Conservation (phyloP, 2,888 invertebrate species). For the Ichneumoninae sp. region DNA sequence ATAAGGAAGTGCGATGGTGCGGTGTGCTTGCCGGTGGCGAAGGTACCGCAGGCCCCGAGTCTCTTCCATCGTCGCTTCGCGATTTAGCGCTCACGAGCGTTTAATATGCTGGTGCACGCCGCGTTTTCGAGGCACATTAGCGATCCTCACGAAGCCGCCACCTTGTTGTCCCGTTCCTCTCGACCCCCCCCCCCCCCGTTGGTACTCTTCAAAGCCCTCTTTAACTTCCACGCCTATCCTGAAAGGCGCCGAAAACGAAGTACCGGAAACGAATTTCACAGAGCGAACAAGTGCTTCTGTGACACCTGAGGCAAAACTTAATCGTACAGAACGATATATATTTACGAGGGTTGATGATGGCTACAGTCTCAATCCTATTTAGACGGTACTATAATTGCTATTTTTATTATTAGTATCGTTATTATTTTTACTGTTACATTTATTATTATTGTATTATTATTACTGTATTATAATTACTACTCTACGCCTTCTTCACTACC, state of each 20-base stretch:
- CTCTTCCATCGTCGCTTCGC: constrained; percentile 48
- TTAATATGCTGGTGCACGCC: constrained; percentile 81
- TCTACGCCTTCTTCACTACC: too few relatives aligned
- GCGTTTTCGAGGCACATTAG: constrained; percentile 80
- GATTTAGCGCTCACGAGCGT: constrained; percentile 70
- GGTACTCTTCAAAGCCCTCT: constrained; percentile 23
- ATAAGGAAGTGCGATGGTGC: constrained; percentile 59
- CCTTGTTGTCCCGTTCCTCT: constrained; percentile 9
- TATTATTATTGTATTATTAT: too few relatives aligned
- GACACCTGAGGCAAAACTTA: constrained; percentile 18
- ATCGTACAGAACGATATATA: not conserved
- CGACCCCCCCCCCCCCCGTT: not conserved
- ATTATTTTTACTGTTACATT: too few relatives aligned
- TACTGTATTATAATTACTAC: too few relatives aligned
- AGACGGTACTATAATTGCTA: too few relatives aligned
- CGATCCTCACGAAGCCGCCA: constrained; percentile 65
- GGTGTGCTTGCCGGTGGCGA: constrained; percentile 45
- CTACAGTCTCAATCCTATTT: too few relatives aligned
- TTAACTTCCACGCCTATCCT: constrained; percentile 23
- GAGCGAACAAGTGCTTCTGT: constrained; percentile 34
- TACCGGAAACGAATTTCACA: constrained; percentile 26
- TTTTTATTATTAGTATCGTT: too few relatives aligned
- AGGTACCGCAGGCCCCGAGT: constrained; percentile 52
- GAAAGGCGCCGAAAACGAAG: constrained; percentile 37
- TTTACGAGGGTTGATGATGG: too few relatives aligned